Conservation (phyloP, 2,797 vertebrate species). For the Gymnothorax reevesii region DNA sequence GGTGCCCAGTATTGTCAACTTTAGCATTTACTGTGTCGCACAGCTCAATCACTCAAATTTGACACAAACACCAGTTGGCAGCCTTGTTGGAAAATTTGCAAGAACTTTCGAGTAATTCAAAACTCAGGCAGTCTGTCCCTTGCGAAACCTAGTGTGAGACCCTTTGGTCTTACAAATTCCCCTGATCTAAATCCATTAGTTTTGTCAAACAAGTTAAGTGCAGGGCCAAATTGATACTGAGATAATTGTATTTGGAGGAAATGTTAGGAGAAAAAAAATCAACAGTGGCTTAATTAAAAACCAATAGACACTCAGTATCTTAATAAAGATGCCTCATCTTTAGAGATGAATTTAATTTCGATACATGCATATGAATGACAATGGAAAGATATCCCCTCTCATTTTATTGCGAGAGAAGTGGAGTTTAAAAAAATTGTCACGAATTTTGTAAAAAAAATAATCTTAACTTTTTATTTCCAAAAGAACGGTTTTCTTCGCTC, state of each 20-base stretch:
- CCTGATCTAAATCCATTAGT: slow-evolving; percentile 35
- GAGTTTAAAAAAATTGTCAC: no score
- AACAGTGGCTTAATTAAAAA: slow-evolving; percentile 12
- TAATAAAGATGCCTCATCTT: slow-evolving; percentile 19
- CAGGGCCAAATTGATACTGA: slow-evolving; percentile 35
- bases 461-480: neutral
- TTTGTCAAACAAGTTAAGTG: slow-evolving; percentile 34
- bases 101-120: no score
- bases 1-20: no score
- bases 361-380: neutral
- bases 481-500: slow-evolving; percentile 28
- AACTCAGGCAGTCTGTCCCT: no score
- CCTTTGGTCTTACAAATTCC: no score
- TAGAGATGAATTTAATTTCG: slow-evolving; percentile 7
- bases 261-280: slow-evolving; percentile 21
- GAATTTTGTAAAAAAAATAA: no score
- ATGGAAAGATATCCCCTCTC: slow-evolving; percentile 10
- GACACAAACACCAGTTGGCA: no score
- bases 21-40: no score
- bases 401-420: no score
- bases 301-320: slow-evolving; percentile 21
- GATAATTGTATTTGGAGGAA: slow-evolving; percentile 29
- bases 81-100: no score
- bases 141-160: no score
- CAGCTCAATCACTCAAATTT: no score